Conservation (phyloP, 2,113 vertebrate genomes). For the Puffinus mauretanicus region DNA sequence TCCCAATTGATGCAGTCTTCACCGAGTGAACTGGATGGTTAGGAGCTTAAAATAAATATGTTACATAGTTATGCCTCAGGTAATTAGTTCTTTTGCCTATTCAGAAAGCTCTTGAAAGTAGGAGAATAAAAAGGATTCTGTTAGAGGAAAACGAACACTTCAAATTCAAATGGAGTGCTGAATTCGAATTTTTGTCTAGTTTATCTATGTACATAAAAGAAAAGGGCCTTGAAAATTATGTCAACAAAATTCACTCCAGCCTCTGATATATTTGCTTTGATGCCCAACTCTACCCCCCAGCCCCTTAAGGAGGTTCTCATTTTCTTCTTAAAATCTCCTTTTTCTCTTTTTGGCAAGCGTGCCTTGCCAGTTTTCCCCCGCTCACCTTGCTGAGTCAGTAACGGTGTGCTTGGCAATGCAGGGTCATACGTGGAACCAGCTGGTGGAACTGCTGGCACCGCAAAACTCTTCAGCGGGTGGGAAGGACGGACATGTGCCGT, state of each 20-base stretch:
- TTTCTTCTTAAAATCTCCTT: not conserved
- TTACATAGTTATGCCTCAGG: not conserved
- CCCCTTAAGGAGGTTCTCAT: not conserved
- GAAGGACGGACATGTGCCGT: conserved; percentile 88
- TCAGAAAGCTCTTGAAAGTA: not conserved
- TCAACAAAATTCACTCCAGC: too few relatives aligned
- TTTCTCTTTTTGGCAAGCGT: too few relatives aligned
- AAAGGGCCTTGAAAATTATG: not conserved
- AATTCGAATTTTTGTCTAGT: not conserved
- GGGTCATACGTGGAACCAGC: conserved; percentile 80
- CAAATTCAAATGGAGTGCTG: fast-evolving
- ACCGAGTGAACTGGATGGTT: conserved; percentile 84
- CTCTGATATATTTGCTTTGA: fast-evolving
- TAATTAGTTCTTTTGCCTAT: not conserved
- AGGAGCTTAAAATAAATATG: conserved; percentile 69
- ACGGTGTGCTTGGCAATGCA: conserved; percentile 87
- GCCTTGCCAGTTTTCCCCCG: not conserved
- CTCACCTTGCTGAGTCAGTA: conserved; percentile 91
- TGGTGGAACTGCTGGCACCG: conserved; percentile 84
- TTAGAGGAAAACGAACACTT: not conserved
- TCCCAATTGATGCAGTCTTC: conserved; percentile 96
- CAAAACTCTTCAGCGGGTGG: conserved; percentile 96
- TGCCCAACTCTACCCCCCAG: fast-evolving
- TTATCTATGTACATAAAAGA: not conserved
- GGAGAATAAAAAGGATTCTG: not conserved